Evolutionary conservation across 2,797 vertebrate species (phyloP), one percentile per base, ranked within the genome.

Genomic region (Delichon dasypus): DNA sequence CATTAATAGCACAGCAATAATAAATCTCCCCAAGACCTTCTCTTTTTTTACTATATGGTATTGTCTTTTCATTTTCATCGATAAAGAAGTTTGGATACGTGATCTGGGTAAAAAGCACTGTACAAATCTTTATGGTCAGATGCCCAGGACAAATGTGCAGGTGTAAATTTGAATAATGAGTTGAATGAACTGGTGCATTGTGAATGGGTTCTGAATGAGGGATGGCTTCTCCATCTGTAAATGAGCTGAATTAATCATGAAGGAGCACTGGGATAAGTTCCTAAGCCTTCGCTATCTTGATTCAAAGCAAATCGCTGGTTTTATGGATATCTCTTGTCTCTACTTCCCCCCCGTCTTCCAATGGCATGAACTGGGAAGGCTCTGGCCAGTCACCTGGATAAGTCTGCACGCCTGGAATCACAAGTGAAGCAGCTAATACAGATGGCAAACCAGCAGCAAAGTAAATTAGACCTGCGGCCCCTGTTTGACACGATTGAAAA

Each of bases 361-460:
- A 90, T 64, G 79, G 40, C 81, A 77, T 80, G 67, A 57, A 93
- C 68, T 90, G 62, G n/a, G 83, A 97, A 98, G 98, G 94, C 96
- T 93, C 95, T 98, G 77, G 95, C 97, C 83, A 97, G 85, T 94
- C 97, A 98, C 84, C 89, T 98, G 75, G 98, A 98, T 93, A 98
- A 98, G 92, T 98, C 97, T 3, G 93, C 97, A 2, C 97, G 95
- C 94, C 92, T 98, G 85, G 98, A 98, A 95, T 97, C 97, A 0
- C 98, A 99, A 61, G 97, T 99, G 34, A 97, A 97, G 65, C 98
- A 98, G 88, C 92, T 98, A 12, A 95, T 98, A 74, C 97, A 97
- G 23, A 97, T 96, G 85, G 97, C 98, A 47, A 98, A 97, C 90
- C 97, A 98, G 60, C 98, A 98, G 68, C 97, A 98, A 44, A 97